phyloP scores from a whole-genome alignment of 2,113 vertebrate species.

The Chrysemys picta region DNA sequence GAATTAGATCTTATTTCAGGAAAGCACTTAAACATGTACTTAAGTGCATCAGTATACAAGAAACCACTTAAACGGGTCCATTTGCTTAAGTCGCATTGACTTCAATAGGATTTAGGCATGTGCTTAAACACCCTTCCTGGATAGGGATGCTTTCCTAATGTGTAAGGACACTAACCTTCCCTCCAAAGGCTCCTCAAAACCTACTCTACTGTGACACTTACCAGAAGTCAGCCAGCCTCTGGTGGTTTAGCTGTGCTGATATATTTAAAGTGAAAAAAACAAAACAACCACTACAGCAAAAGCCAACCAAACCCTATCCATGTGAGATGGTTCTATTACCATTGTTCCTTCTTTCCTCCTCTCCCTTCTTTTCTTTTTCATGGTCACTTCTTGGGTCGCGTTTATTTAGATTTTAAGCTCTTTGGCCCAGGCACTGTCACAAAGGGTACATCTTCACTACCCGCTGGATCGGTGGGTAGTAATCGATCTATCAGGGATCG shows the following conservation, averaged over 20 bases:
- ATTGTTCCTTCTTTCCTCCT: rapidly evolving
- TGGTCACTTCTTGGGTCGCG: not conserved
- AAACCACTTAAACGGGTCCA: not conserved
- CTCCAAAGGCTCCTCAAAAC: not conserved
- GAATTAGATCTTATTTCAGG: not conserved
- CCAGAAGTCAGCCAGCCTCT: not conserved
- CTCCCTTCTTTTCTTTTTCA: not conserved
- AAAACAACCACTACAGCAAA: not conserved
- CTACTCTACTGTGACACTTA: not conserved
- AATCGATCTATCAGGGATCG: too few relatives aligned
- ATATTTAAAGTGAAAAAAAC: not conserved
- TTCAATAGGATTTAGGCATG: conserved; percentile 32
- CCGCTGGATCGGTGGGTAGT: too few relatives aligned
- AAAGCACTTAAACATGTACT: not conserved
- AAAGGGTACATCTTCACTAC: too few relatives aligned
- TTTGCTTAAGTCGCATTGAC: not conserved
- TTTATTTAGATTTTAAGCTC: not conserved
- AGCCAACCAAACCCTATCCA: not conserved
- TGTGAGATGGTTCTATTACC: not conserved
- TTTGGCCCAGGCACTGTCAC: not conserved
- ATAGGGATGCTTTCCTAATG: not conserved
- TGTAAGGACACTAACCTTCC: not conserved
- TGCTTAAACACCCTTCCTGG: conserved; percentile 7
- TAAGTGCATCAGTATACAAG: not conserved
- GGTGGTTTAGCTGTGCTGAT: not conserved